Base-by-base conservation (phyloP, 1,140 invertebrate genomes). In the Drosophila sp. region DNA sequence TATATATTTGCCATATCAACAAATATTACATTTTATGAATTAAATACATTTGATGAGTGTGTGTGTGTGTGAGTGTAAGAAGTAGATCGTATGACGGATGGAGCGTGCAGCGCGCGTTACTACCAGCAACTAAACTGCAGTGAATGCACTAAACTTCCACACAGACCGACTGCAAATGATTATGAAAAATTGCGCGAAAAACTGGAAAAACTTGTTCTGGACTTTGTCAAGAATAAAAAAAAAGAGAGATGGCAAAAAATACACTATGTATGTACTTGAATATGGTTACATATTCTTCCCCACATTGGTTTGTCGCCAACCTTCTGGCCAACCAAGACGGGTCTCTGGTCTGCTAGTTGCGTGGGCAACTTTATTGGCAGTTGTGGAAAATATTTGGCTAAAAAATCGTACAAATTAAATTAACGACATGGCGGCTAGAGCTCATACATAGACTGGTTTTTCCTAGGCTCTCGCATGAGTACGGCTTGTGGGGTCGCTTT, bases 381-480 rank as follows among this genome's bases (percentile, higher is more conserved):
- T 80, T 89, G 84, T 87, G 83, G 83, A 89, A 87, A 89, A 87
- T 90, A 87, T 87, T 89, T 87, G 80, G 72, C 84, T 72, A 80
- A 62, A 87, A 86, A 83, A 86, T 87, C 87, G 82, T 87, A 73
- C 84, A 87, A 87, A 89, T 89, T 87, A 89, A 84, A 89, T 89
- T 84, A 87, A 84, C 84, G 84, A 84, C 68, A 87, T 87, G 84
- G 84, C 84, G 84, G 84, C 72, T 69, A 60, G 66, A 41, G 33
- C 54, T 17, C 17, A 17, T 17, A 17, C 17, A 32, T 38, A 40
- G 44, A 55, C 35, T 27, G 8, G 25, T 32, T 23, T 30, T 70
- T 50, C 35, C 30, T 58, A 23, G 58, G 30, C 30, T 35, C 41
- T 50, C 30, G 50, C 73, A 60, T 71, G 75, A 38, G 17, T 17